Evolutionary conservation across 2,113 vertebrate species (phyloP).

Genomic region (Coptodon bakossiorum): DNA sequence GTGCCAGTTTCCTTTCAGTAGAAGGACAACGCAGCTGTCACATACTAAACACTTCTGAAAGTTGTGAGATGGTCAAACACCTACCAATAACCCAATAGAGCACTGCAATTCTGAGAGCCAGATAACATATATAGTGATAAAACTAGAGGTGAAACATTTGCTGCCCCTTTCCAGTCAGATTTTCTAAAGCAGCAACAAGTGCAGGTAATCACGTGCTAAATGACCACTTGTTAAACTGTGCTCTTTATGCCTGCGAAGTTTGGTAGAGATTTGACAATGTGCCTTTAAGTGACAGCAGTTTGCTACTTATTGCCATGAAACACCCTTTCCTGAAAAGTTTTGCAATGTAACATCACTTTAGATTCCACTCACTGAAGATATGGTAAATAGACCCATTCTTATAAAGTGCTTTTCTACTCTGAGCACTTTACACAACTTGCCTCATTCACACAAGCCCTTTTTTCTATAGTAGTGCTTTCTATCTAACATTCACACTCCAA

Average conservation of each 20-base stretch:
- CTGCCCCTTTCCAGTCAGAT: background rate
- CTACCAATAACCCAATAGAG: background rate
- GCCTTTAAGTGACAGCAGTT: background rate
- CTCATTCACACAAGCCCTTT: background rate
- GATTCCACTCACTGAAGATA: background rate
- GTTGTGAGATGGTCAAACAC: background rate
- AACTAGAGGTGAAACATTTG: background rate
- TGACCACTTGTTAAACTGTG: background rate
- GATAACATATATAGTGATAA: background rate
- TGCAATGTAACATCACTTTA: background rate
- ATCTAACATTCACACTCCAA: background rate
- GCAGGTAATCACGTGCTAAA: background rate
- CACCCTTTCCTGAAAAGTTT: background rate
- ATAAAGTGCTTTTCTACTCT: background rate
- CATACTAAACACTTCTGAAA: background rate
- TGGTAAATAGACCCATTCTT: background rate
- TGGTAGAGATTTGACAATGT: background rate
- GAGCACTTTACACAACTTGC: background rate
- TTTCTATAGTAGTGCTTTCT: background rate
- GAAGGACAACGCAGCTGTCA: background rate
- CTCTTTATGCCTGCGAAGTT: background rate
- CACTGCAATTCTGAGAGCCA: background rate
- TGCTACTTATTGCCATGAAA: background rate
- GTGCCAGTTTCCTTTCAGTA: slow-evolving; percentile 53
- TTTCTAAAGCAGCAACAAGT: background rate